Conservation (phyloP, 2,888 invertebrate genomes). For the Andricus curvator region DNA sequence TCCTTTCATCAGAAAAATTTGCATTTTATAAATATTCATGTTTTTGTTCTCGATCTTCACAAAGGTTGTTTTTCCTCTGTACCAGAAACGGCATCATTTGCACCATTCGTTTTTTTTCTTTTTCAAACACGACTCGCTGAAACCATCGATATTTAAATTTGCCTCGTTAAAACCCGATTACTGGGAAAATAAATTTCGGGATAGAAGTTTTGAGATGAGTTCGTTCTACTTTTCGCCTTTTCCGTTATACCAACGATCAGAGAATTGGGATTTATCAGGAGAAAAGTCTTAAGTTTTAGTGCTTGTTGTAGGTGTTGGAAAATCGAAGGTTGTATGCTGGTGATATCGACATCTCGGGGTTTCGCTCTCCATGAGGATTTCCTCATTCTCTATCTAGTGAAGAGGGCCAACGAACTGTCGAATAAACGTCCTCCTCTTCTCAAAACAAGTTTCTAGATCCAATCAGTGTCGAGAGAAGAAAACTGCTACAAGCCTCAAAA, state of each 20-base stretch:
- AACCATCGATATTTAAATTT: conserved; percentile 35
- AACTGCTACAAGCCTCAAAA: background rate
- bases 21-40: background rate
- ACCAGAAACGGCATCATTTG: background rate
- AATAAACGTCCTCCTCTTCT: conserved; percentile 28
- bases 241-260: conserved; percentile 11
- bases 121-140: background rate
- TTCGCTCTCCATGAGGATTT: conserved; percentile 29
- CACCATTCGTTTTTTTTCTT: background rate
- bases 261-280: conserved; percentile 18
- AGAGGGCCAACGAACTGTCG: conserved; percentile 31
- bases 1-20: no score
- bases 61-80: conserved; percentile 17
- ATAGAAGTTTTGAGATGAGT: background rate
- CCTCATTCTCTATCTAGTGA: conserved; percentile 15
- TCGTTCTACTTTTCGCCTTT: background rate
- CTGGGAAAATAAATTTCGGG: conserved; percentile 8
- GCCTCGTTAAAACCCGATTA: conserved; percentile 32
- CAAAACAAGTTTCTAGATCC: conserved; percentile 20
- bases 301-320: conserved; percentile 31
- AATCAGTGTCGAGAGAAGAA: conserved; percentile 27
- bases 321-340: conserved; percentile 25
- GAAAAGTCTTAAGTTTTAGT: conserved; percentile 32
- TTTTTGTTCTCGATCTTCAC: background rate
- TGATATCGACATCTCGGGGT: conserved; percentile 8